Conservation (phyloP, 2,888 invertebrate species). For the Neocrepidodera transversa region DNA sequence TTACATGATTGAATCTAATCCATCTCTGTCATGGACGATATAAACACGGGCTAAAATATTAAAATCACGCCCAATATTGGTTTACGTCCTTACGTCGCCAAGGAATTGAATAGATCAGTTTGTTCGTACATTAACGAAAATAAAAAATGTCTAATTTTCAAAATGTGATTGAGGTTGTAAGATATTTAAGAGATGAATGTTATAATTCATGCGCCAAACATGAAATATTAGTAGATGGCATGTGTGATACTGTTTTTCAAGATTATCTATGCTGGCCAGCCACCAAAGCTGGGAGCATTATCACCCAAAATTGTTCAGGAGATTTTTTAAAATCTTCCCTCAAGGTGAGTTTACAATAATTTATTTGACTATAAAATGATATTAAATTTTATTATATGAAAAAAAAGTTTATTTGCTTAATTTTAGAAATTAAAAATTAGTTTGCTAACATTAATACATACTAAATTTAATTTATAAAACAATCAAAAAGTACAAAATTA, state of each 20-base stretch:
- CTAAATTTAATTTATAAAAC: too few species aligned
- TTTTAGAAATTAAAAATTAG: too few species aligned
- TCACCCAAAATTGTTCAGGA: conserved; percentile 60
- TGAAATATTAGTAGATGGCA: conserved; percentile 2
- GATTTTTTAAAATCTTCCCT: conserved; percentile 39
- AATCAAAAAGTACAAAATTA: too few species aligned
- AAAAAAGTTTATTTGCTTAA: too few species aligned
- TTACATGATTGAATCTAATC: conserved; percentile 34
- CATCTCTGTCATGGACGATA: conserved; percentile 45
- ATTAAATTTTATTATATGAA: too few species aligned
- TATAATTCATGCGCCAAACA: background rate
- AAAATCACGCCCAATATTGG: conserved; percentile 42
- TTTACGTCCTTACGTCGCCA: conserved; percentile 26
- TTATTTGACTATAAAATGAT: background rate
- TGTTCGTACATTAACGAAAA: background rate
- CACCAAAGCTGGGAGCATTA: conserved; percentile 58
- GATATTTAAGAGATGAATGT: conserved; percentile 13
- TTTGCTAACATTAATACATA: too few species aligned
- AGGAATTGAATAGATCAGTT: background rate
- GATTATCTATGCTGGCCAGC: conserved; percentile 64
- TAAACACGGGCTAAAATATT: conserved; percentile 42
- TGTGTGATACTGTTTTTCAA: conserved; percentile 63
- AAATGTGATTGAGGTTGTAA: background rate
- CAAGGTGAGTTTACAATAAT: conserved; percentile 37
- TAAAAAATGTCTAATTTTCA: conserved; percentile 11